Conservation (phyloP, 2,888 invertebrate genomes). For the Cerastis rubricosa region DNA sequence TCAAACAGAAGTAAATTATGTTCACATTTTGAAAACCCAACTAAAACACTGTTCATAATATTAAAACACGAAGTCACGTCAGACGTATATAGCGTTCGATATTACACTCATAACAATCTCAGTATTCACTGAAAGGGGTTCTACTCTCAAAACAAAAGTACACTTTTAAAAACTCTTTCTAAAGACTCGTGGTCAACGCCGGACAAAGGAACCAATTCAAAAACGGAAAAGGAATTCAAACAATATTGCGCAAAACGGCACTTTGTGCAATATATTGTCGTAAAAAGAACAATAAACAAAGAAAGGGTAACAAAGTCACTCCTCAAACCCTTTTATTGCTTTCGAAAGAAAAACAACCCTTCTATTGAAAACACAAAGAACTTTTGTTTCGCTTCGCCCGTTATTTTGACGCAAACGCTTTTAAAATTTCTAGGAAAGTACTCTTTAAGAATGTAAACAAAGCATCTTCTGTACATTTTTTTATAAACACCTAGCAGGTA, state of each 20-base stretch:
- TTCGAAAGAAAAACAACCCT: conserved; percentile 88
- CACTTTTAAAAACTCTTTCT: conserved; percentile 30
- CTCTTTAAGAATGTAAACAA: conserved; percentile 61
- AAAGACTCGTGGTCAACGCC: conserved; percentile 60
- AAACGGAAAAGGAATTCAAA: conserved; percentile 72
- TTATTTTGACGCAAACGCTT: conserved; percentile 84
- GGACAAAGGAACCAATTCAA: conserved; percentile 64
- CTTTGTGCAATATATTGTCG: conserved; percentile 83
- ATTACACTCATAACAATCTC: conserved; percentile 49
- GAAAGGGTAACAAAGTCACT: conserved; percentile 85
- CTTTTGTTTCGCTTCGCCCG: conserved; percentile 80
- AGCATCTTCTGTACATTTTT: conserved; percentile 62
- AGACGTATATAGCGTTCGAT: conserved; percentile 39
- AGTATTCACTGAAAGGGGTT: conserved; percentile 53
- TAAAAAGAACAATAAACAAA: conserved; percentile 81
- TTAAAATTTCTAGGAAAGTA: conserved; percentile 80
- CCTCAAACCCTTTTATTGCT: conserved; percentile 86
- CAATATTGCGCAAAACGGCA: conserved; percentile 78
- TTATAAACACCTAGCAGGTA: conserved; percentile 66
- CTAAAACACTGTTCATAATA: conserved; percentile 35
- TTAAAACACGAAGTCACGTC: conserved; percentile 44
- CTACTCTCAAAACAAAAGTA: conserved; percentile 38
- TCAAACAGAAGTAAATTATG: not conserved
- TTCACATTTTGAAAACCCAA: conserved; percentile 11
- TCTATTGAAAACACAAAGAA: conserved; percentile 82